Evolutionary conservation across 1,140 invertebrate genomes (phyloP), one percentile per base, ranked within the genome.

Genomic region (Saccostrea cuccullata): DNA sequence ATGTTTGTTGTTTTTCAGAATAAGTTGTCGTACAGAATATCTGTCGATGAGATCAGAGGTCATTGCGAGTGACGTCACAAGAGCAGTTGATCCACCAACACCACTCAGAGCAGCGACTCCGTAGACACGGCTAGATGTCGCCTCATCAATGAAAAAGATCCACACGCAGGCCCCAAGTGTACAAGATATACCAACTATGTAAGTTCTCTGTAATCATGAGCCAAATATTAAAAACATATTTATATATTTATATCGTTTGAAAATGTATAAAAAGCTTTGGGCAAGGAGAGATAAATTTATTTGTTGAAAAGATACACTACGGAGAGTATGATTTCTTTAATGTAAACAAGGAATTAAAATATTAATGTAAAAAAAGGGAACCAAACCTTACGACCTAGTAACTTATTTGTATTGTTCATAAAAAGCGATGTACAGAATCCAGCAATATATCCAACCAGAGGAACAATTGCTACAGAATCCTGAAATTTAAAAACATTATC

Each of bases 1-100:
- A 47, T 47, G 1, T 47, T 47, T 47, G 47, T 9, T 47, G 47
- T 47, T 47, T 8, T 47, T 36, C 30, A 47, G 47, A 8, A 8
- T 47, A 2, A 8, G 47, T 47, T 23, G 2, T 47, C 94, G 92
- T 93, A 96, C 96, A 0, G 97, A 97, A 93, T 97, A 97, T 47
- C 96, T 96, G 20, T 98, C 98, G 90, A 99, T 98, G 36, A 98
- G 95, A 95, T 99, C 98, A 23, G 98, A 97, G 5, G 97, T 98
- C 88, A 98, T 96, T 6, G 97, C 97, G 12, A 99, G 95, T 94
- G 98, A 98, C 36, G 98, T 98, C 9, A 99, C 97, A 36, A 98
- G 95, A 94, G 99, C 97, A 58, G 98, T 96, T 0, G 98, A 97
- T 84, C 97, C 97, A 9, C 97, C 97, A 87, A 97, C 96, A 87